A percentile compares a stretch with the other conserved stretches of the same genome.
phyloP scores from a whole-genome alignment of 30 jellyfish, hydroid and myxozoan species.

The Rhopilema esculentum region DNA sequence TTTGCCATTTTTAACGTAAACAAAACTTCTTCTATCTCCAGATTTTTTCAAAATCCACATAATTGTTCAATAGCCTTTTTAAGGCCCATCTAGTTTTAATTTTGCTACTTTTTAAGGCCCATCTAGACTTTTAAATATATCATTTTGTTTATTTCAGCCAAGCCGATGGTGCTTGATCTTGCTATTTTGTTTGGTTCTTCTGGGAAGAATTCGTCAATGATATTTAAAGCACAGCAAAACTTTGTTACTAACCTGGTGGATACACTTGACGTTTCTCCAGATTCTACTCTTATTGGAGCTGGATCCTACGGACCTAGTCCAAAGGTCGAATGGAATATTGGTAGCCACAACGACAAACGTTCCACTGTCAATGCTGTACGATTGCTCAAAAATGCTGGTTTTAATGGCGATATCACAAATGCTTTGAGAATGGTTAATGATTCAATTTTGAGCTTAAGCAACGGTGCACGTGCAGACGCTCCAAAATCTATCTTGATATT shows the following conservation, averaged over 20 bases:
- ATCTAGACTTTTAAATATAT: too few species aligned
- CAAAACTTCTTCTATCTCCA: too few species aligned
- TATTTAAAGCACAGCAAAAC: constrained; percentile 66
- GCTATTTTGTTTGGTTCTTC: constrained; percentile 67
- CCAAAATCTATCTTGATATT: constrained; percentile 73
- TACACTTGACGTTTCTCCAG: constrained; percentile 35
- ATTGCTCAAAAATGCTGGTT: constrained; percentile 14
- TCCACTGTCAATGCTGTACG: constrained; percentile 3
- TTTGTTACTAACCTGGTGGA: constrained; percentile 52
- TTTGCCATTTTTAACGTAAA: too few species aligned
- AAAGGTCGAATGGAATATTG: constrained; percentile 26
- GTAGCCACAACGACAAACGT: constrained; percentile 11
- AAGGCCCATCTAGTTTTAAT: too few species aligned
- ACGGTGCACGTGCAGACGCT: constrained; percentile 64
- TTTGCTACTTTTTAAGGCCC: too few species aligned
- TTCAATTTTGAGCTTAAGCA: constrained; percentile 18
- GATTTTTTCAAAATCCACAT: too few species aligned
- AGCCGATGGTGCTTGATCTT: constrained; percentile 61
- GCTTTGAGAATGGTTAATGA: constrained; percentile 63
- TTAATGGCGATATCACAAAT: constrained; percentile 24
- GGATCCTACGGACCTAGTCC: constrained; percentile 55
- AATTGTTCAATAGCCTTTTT: too few species aligned
- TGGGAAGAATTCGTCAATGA: constrained; percentile 6
- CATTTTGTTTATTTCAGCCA: constrained; percentile 54
- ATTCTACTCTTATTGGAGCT: constrained; percentile 54